Conservation (phyloP, 2,113 vertebrate species). For the Corythaeola cristata region DNA sequence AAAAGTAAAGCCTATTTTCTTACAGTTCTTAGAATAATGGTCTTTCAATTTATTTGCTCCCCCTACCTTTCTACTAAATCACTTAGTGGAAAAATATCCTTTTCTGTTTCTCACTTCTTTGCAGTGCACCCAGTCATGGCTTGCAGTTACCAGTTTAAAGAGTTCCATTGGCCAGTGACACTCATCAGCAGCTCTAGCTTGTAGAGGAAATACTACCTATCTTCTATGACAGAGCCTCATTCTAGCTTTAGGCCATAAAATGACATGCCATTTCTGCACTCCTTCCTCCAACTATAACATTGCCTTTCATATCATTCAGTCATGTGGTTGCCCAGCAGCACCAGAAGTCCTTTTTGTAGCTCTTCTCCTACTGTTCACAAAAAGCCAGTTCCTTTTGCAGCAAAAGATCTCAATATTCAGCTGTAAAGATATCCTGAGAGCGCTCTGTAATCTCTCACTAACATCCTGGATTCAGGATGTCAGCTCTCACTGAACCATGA, state of each 20-base stretch:
- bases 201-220: background rate
- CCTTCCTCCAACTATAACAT: background rate
- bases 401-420: background rate
- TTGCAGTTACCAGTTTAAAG: background rate
- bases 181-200: background rate
- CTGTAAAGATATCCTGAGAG: background rate
- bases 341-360: background rate
- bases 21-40: background rate
- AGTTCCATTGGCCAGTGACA: background rate
- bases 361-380: background rate
- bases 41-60: background rate
- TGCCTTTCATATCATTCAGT: background rate
- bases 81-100: background rate
- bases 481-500: constrained; percentile 1
- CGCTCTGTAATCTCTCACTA: background rate
- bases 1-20: background rate
- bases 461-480: background rate
- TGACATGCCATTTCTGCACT: background rate
- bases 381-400: background rate
- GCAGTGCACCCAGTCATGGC: background rate
- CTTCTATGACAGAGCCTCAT: background rate
- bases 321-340: background rate
- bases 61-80: background rate
- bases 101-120: background rate
- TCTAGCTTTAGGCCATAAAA: background rate